These are phyloP conservation scores for Genyomyrus donnyi DNA, from an alignment of 2,113 vertebrate species.

Conservation along the genomic window DNA sequence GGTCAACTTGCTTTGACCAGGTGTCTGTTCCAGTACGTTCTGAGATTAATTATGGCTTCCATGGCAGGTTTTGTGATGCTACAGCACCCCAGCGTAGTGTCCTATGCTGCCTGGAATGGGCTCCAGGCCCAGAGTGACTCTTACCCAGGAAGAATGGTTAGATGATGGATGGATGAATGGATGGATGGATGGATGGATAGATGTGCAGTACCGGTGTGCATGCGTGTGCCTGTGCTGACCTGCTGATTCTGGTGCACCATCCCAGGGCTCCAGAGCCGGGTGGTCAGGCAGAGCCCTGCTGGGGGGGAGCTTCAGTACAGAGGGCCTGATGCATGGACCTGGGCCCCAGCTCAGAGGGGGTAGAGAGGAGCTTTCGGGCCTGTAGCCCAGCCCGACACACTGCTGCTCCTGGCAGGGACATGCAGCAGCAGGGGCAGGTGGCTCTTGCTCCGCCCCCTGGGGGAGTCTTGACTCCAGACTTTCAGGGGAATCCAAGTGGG, in stretches of 20 bases:
- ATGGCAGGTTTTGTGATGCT: not conserved
- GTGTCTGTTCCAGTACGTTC: not conserved
- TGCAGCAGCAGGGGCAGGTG: not conserved
- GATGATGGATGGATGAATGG: not conserved
- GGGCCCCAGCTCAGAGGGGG: not conserved
- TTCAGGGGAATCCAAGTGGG: constrained; percentile 20
- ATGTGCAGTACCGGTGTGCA: not conserved
- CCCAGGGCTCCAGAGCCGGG: constrained; percentile 46
- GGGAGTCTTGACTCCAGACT: not conserved
- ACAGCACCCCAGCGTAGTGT: not conserved
- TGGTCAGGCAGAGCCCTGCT: constrained; percentile 43
- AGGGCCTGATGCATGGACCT: constrained; percentile 50
- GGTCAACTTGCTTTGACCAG: not conserved
- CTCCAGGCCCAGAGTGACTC: not conserved
- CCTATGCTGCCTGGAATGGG: not conserved
- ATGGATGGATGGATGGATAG: not conserved
- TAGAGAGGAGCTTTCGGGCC: not conserved
- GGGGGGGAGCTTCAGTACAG: constrained; percentile 54
- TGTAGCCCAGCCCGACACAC: not conserved
- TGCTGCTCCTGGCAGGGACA: constrained; percentile 8
- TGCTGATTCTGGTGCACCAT: constrained; percentile 43
- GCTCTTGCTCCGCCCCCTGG: not conserved
- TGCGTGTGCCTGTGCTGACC: constrained; percentile 39
- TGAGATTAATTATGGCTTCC: not conserved
- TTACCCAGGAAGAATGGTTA: not conserved